phyloP scores from a whole-genome alignment of 2,797 vertebrate species.

The Diceros bicornis region DNA sequence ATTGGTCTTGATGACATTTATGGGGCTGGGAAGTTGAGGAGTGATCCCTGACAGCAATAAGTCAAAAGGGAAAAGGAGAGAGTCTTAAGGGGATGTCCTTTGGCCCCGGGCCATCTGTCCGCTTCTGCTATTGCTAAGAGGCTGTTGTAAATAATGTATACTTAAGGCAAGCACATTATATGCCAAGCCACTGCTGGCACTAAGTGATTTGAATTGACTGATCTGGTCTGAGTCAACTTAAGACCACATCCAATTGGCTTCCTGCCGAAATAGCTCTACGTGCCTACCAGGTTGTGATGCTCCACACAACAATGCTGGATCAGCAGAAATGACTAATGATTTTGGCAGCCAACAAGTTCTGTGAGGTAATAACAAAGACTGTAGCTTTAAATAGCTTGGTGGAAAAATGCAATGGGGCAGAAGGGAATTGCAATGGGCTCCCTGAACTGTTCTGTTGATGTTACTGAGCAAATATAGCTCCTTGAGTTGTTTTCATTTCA shows the following conservation, averaged over 20 bases:
- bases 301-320: constrained; percentile 66
- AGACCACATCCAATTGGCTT: constrained; percentile 45
- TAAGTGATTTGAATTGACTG: constrained; percentile 59
- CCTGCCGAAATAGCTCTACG: not conserved
- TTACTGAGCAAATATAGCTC: constrained; percentile 84
- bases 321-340: constrained; percentile 81
- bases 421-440: constrained; percentile 60
- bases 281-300: constrained; percentile 48
- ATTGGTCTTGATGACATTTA: not conserved
- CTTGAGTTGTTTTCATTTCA: constrained; percentile 87
- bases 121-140: constrained; percentile 20
- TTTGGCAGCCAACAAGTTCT: constrained; percentile 68
- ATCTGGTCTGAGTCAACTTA: constrained; percentile 55
- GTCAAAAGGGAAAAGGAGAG: not conserved
- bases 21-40: not conserved
- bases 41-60: not conserved
- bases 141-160: constrained; percentile 67
- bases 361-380: constrained; percentile 73
- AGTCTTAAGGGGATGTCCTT: not conserved
- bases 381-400: constrained; percentile 76
- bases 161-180: not conserved
- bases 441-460: constrained; percentile 74
- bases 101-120: not conserved
- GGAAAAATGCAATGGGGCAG: constrained; percentile 62
- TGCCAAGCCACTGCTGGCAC: not conserved